phyloP scores from a whole-genome alignment of 1,140 invertebrate species.

The Scaptomyza pallida region DNA sequence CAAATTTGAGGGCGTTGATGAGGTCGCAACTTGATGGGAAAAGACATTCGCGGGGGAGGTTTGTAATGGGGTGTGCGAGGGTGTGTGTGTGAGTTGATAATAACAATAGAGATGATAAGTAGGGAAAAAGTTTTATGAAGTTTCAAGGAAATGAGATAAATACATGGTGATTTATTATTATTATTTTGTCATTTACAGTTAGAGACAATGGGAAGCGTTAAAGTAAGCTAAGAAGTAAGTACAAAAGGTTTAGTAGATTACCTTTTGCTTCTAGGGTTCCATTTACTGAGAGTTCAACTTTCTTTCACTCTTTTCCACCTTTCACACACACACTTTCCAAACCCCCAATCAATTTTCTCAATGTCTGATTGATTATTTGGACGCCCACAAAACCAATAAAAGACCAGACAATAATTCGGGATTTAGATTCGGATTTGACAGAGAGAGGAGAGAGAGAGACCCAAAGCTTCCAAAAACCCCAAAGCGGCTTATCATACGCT shows the following conservation, averaged over 20 bases:
- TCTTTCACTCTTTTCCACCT: not conserved
- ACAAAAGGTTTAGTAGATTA: not conserved
- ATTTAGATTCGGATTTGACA: not conserved
- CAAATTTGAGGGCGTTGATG: conserved; percentile 51
- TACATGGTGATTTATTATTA: not conserved
- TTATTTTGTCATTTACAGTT: not conserved
- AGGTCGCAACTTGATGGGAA: conserved; percentile 6
- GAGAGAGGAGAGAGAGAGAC: too few relatives aligned
- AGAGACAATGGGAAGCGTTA: not conserved
- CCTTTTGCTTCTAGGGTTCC: not conserved
- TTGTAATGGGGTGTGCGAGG: not conserved
- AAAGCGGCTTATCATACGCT: conserved; percentile 45
- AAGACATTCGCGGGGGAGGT: not conserved
- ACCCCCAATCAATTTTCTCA: conserved; percentile 19
- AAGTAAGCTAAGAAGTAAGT: not conserved
- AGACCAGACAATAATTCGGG: not conserved
- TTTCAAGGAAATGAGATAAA: not conserved
- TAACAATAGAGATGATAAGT: not conserved
- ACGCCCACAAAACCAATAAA: conserved; percentile 9
- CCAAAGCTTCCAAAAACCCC: conserved; percentile 20
- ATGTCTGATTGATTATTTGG: conserved; percentile 36
- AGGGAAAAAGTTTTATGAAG: not conserved
- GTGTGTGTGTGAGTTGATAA: not conserved
- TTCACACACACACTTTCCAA: not conserved
- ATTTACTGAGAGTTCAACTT: not conserved